phyloP scores from a whole-genome alignment of 64 coral and sea anemone species.

The Catalaphyllia jardinei region DNA sequence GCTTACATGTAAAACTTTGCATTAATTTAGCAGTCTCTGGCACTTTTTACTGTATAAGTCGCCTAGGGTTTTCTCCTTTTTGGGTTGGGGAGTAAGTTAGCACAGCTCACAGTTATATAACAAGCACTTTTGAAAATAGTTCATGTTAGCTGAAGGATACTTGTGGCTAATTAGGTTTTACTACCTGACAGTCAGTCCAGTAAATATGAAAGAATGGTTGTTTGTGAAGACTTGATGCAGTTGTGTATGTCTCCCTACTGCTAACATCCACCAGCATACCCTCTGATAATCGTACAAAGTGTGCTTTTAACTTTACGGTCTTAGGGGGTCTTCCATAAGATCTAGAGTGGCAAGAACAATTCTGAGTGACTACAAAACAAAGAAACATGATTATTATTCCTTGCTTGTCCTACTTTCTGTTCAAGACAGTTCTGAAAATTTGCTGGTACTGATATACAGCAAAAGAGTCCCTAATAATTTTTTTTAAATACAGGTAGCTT shows the following conservation, averaged over 20 bases:
- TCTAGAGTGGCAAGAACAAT: conserved; percentile 9
- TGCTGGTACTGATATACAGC: too few relatives aligned
- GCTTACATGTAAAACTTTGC: too few relatives aligned
- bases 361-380: neutral
- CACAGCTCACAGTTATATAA: too few relatives aligned
- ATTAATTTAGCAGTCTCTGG: too few relatives aligned
- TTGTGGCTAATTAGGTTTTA: neutral
- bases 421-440: neutral
- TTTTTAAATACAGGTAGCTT: too few relatives aligned
- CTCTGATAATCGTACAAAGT: conserved; percentile 72
- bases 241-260: conserved; percentile 56
- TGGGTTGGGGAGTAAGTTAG: too few relatives aligned
- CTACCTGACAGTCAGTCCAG: conserved; percentile 95
- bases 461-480: too few relatives aligned
- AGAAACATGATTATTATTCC: neutral
- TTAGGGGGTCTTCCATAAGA: conserved; percentile 92
- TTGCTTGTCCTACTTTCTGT: too few relatives aligned
- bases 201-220: conserved; percentile 96
- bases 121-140: too few relatives aligned
- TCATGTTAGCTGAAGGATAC: too few relatives aligned
- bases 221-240: conserved; percentile 78
- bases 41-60: too few relatives aligned
- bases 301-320: conserved; percentile 80
- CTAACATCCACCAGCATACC: conserved; percentile 61
- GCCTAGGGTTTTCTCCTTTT: too few relatives aligned